Percentiles rank a stretch among this genome's conserved stretches.
Conservation (phyloP, 2,888 invertebrate species). For the Lapara coniferarum region DNA sequence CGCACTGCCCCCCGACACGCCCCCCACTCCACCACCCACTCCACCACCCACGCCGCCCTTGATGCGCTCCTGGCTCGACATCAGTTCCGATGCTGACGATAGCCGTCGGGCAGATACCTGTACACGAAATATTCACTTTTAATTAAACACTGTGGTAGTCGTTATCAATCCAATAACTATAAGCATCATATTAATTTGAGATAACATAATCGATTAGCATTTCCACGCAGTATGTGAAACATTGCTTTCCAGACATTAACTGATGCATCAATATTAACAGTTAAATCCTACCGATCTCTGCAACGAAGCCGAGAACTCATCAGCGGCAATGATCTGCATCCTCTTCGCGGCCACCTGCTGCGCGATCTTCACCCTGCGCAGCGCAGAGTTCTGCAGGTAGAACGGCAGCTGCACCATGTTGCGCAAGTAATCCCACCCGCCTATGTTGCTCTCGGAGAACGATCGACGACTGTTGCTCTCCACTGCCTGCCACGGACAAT, state of each 20-base stretch:
- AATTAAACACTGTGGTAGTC: too few relatives aligned
- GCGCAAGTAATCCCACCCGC: conserved; percentile 96
- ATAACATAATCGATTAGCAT: too few relatives aligned
- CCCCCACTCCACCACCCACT: conserved; percentile 78
- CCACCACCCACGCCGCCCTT: conserved; percentile 84
- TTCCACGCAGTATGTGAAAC: too few relatives aligned
- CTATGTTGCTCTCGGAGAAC: conserved; percentile 95
- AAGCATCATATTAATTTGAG: too few relatives aligned
- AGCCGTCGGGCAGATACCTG: conserved; percentile 89
- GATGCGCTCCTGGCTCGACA: conserved; percentile 92
- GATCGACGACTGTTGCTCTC: conserved; percentile 94
- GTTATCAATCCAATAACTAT: too few relatives aligned
- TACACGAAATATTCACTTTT: neutral
- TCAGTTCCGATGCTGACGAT: conserved; percentile 90
- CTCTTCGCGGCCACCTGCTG: conserved; percentile 88
- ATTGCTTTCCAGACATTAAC: too few relatives aligned
- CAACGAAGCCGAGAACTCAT: conserved; percentile 80
- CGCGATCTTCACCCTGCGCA: conserved; percentile 93
- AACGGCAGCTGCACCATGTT: conserved; percentile 99
- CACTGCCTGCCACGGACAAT: conserved; percentile 86
- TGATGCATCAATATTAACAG: too few relatives aligned
- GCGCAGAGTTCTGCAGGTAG: conserved; percentile 97
- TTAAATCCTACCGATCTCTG: conserved; percentile 72
- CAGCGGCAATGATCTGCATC: conserved; percentile 78
- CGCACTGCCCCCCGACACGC: conserved; percentile 84